Evolutionary conservation across 2,113 vertebrate genomes (phyloP), one percentile per base, ranked within the genome.

Genomic region (Cathartes aura): DNA sequence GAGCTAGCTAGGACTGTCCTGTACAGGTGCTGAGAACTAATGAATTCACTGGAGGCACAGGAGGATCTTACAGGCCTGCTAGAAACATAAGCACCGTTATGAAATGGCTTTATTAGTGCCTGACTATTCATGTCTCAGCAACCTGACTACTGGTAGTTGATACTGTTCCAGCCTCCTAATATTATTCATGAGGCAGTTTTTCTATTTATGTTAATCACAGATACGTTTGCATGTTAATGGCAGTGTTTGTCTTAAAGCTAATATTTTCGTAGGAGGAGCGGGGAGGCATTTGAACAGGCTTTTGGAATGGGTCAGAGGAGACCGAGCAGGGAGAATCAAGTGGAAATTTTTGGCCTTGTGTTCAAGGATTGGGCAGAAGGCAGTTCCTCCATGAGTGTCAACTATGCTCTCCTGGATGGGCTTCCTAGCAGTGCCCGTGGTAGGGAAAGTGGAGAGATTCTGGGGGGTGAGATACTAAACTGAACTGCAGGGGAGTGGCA

Each of bases 171-270:
- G 64, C 89, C 80, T 80, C 84, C 75, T 87, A 17, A 81, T 82
- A 36, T 79, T 93, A 89, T 92, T 96, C 80, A 93, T 38, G 80
- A 95, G 82, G 80, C 90, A 19, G 56, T 91, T 96, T 89, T 96
- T 89, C 89, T 93, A 5, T 95, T 94, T 94, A 92, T 97, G 97
- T 94, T 97, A 93, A 97, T 93, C 60, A 23, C 56, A 53, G 90
- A 55, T 82, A 13, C 22, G 96, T 98, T 98, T 98, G 94, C 96
- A 97, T 98, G 81, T 94, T 98, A 98, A 97, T 97, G 91, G 92
- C 58, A 88, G 96, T 91, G 93, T 98, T 97, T 97, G 94, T 97
- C 96, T 97, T 96, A 89, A 84, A 95, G 96, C 62, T 64, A 52
- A 70, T 95, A 82, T 93, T 97, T 95, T 82, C 20, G 15, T 30